phyloP scores from a whole-genome alignment of 2,113 vertebrate genomes.

The Cinclus cinclus region DNA sequence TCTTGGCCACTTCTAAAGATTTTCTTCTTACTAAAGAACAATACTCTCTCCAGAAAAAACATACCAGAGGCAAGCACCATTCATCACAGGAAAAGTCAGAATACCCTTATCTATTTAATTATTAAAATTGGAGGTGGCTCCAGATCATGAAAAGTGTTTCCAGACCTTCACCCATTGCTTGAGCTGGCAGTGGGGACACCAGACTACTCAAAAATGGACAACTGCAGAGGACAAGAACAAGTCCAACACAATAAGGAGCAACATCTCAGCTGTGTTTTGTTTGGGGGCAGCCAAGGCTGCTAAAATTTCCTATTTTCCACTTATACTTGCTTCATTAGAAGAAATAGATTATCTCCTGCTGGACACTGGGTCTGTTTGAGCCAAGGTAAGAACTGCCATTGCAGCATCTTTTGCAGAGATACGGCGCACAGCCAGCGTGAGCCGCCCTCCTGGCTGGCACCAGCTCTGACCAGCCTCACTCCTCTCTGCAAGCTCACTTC shows the following conservation, averaged over 20 bases:
- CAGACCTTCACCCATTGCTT: neutral
- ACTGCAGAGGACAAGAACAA: neutral
- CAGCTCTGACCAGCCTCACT: neutral
- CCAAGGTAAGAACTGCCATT: neutral
- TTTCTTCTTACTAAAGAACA: neutral
- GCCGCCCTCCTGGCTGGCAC: neutral
- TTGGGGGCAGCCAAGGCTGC: neutral
- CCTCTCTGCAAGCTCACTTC: neutral
- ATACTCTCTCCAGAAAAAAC: neutral
- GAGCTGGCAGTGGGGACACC: neutral
- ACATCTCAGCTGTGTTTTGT: neutral
- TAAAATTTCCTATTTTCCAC: neutral
- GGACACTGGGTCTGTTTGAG: neutral
- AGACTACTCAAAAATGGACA: neutral
- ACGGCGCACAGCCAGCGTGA: accelerated
- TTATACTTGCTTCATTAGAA: neutral
- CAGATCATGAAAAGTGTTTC: neutral
- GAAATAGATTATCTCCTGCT: neutral
- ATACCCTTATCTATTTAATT: neutral
- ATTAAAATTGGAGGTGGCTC: neutral
- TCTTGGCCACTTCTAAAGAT: neutral
- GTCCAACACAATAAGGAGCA: neutral
- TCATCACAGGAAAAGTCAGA: neutral
- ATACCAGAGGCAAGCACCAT: neutral
- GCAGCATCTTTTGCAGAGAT: neutral